Percentiles rank a stretch among this genome's conserved stretches.
These are phyloP conservation scores for Pelvicachromis taeniatus DNA, from an alignment of 2,113 vertebrate species.

Conservation along the genomic window DNA sequence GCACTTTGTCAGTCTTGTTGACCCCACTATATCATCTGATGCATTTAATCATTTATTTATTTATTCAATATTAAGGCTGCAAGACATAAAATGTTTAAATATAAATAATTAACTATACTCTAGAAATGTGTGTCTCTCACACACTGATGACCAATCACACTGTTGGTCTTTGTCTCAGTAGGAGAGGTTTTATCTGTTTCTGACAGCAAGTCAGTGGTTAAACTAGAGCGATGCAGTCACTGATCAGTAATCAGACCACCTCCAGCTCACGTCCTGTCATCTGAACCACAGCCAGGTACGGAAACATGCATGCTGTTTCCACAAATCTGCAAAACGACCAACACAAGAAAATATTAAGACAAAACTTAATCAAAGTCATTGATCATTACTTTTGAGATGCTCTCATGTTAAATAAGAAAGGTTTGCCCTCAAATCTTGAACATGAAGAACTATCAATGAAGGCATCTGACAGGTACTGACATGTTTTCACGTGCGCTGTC, in stretches of 20 bases:
- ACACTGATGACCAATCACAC: background rate
- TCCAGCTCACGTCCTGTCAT: background rate
- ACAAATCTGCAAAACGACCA: background rate
- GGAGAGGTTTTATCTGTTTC: background rate
- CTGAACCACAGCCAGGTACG: accelerated
- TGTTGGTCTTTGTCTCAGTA: background rate
- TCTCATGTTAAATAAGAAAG: background rate
- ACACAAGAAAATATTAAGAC: accelerated
- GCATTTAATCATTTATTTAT: too few relatives aligned
- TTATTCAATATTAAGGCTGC: too few relatives aligned
- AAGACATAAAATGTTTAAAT: too few relatives aligned
- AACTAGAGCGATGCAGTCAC: background rate
- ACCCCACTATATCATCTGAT: too few relatives aligned
- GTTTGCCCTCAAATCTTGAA: accelerated
- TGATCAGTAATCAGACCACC: background rate
- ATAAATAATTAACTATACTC: too few relatives aligned
- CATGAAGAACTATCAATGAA: accelerated
- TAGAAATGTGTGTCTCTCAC: background rate
- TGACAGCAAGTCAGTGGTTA: background rate
- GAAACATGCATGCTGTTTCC: accelerated
- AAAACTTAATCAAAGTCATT: background rate
- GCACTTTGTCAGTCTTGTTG: too few relatives aligned
- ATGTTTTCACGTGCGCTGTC: background rate
- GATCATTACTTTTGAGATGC: accelerated
- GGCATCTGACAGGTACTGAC: accelerated